Evolutionary conservation across 2,888 invertebrate species (phyloP).

Genomic region (Tipula vernalis): DNA sequence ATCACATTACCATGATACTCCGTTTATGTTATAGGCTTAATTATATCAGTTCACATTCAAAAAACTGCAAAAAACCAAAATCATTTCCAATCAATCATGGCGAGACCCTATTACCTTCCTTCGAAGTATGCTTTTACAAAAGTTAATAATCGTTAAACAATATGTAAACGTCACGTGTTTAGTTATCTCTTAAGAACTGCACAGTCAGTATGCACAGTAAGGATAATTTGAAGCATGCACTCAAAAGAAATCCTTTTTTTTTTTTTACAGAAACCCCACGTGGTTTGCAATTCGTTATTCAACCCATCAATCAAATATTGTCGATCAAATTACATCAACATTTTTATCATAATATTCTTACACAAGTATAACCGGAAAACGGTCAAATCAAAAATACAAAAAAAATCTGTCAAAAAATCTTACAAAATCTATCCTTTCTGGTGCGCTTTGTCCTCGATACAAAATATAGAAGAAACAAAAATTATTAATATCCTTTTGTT

Average conservation of each 20-base stretch:
- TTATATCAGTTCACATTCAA: no score
- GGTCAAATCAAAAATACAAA: background rate
- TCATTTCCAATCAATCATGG: background rate
- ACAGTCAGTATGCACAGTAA: background rate
- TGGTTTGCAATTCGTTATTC: background rate
- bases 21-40: no score
- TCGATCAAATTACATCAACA: background rate
- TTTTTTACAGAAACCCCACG: background rate
- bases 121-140: background rate
- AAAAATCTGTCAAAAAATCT: background rate
- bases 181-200: background rate
- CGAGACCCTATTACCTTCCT: background rate
- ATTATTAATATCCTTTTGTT: background rate
- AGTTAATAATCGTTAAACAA: background rate
- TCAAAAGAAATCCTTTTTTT: background rate
- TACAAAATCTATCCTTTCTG: background rate
- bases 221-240: background rate
- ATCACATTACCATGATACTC: no score
- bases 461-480: background rate
- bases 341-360: background rate
- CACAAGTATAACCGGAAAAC: background rate
- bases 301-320: conserved; percentile 4
- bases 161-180: background rate
- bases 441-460: background rate
- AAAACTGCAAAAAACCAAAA: no score